These are phyloP conservation scores for Otolemur crassicaudatus DNA, from an alignment of 2,797 vertebrate genomes.

Conservation along the genomic window DNA sequence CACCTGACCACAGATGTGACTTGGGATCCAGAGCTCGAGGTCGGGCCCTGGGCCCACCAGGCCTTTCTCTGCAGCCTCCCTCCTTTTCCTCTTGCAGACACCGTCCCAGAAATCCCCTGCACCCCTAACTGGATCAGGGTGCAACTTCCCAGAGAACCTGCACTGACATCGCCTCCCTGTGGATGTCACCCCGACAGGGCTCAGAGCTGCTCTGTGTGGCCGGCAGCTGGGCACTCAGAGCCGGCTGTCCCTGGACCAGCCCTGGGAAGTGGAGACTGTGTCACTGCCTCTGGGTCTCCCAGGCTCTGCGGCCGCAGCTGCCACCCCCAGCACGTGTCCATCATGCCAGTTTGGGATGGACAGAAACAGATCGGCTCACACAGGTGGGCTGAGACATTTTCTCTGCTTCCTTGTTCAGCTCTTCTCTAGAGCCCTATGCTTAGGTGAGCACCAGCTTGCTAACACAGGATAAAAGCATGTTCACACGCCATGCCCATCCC, in stretches of 20 bases:
- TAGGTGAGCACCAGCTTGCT: too few relatives aligned
- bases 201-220: not conserved
- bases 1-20: rapidly evolving
- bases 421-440: too few relatives aligned
- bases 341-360: not conserved
- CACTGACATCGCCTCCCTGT: not conserved
- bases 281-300: not conserved
- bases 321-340: not conserved
- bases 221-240: not conserved
- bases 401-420: not conserved
- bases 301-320: not conserved
- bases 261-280: not conserved
- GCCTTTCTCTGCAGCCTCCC: not conserved
- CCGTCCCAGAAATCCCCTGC: not conserved
- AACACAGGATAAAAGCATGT: not conserved
- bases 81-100: not conserved
- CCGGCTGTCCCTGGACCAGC: not conserved
- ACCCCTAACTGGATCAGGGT: not conserved
- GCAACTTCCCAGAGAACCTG: not conserved
- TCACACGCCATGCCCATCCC: not conserved
- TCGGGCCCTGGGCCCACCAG: not conserved
- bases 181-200: not conserved
- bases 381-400: not conserved
- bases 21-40: not conserved
- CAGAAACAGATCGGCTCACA: not conserved